Base-by-base conservation (phyloP, 2,113 vertebrate genomes). In the Varanus komodoensis region DNA sequence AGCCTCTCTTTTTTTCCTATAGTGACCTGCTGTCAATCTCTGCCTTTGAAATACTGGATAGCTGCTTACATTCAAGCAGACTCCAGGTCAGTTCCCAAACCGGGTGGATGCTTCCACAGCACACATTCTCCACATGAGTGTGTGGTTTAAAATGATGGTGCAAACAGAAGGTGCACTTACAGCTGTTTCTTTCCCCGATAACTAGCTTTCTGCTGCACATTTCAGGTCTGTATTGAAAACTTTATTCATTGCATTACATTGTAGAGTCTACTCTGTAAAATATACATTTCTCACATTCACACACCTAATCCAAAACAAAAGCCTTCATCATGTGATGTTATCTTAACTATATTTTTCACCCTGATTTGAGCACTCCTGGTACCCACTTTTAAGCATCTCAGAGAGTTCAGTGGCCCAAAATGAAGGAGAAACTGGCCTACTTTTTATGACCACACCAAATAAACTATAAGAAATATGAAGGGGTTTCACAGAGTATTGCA, bases 241-340 rank as follows among this genome's bases (percentile, higher is more conserved):
- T 38, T 5, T 67, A 0, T 0, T 69, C 9, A 14, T 9, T 81
- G 21, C 19, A 27, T 0, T 57, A 4, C 50, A 25, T 19, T 34
- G 0, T 17, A 89, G 11, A 50, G 11, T 3, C 87, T 93, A 52
- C 3, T 82, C 3, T n/a, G 67, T 90, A 93, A 87, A 84, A 74
- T 4, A 2, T 44, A 44, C 38, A 44, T 44, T 44, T 44, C 77
- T 3, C 2, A 19, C 32, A 57, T 0, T 25, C 12, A 2, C 0
- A 80, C 5, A 90, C 25, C 19, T 64, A 87, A 21, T 1, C 5
- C 57, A 64, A 48, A 0, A 48, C 74, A 83, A 2, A 2, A 15
- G 81, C 75, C 7, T 9, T 67, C 79, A 15, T 61, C 50, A 68
- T 82, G n/a, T 88, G 5, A 38, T 71, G 17, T n/a, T 29, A 81